Evolutionary conservation across 2,113 vertebrate species (phyloP).

Genomic region (Anthoscopus minutus): DNA sequence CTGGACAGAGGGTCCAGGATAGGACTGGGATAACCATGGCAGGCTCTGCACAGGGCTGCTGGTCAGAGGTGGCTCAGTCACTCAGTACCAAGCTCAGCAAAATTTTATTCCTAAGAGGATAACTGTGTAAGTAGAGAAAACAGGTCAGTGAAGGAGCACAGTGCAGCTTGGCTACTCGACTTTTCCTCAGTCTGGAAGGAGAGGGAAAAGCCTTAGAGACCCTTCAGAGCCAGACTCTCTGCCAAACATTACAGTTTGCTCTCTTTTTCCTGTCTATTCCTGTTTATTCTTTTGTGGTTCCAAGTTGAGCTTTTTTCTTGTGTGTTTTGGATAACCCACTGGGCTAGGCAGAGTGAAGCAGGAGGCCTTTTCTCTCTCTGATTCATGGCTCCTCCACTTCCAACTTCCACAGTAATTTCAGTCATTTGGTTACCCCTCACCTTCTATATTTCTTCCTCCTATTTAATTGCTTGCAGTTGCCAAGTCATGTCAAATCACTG

Average conservation of each 20-base stretch:
- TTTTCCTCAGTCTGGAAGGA: background rate
- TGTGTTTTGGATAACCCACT: background rate
- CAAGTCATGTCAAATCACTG: background rate
- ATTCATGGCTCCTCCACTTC: background rate
- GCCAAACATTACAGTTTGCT: background rate
- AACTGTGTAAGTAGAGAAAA: background rate
- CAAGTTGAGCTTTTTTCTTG: background rate
- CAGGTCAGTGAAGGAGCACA: background rate
- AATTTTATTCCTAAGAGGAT: background rate
- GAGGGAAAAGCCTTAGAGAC: background rate
- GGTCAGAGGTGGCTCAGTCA: background rate
- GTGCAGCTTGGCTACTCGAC: background rate
- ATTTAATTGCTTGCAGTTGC: background rate
- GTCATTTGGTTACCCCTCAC: background rate
- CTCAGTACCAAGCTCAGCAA: background rate
- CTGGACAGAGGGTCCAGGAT: accelerated
- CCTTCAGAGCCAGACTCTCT: background rate
- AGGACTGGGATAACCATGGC: background rate
- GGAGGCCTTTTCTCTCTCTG: background rate
- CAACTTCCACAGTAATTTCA: background rate
- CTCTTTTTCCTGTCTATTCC: background rate
- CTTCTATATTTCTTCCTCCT: background rate
- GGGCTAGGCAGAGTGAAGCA: background rate
- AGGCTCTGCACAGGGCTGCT: accelerated
- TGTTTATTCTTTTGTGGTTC: background rate